phyloP scores from a whole-genome alignment of 2,797 vertebrate genomes.

The Peromyscus melanophrys region DNA sequence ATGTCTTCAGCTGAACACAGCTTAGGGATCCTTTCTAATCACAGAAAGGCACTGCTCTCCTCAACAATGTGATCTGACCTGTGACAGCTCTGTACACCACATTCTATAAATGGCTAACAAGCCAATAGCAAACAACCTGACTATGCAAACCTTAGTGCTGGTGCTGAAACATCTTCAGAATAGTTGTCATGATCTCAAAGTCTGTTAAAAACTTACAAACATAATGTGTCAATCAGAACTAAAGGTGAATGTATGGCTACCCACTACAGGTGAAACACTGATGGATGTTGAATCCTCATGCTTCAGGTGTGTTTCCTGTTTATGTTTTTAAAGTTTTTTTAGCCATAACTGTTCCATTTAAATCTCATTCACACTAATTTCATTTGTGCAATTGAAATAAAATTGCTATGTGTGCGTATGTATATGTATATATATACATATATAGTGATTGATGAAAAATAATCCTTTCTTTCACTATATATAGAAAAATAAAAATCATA shows the following conservation, averaged over 20 bases:
- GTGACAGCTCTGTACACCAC: slow-evolving; percentile 88
- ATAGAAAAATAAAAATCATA: neutral
- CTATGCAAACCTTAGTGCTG: slow-evolving; percentile 92
- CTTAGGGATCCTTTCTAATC: slow-evolving; percentile 88
- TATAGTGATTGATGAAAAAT: neutral
- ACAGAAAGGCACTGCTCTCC: slow-evolving; percentile 87
- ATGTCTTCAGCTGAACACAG: slow-evolving; percentile 88
- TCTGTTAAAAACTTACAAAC: slow-evolving; percentile 85
- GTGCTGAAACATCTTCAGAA: slow-evolving; percentile 90
- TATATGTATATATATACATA: no score
- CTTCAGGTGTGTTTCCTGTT: slow-evolving; percentile 90
- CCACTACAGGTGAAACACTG: slow-evolving; percentile 89
- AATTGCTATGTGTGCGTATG: slow-evolving; percentile 92
- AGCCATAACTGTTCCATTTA: slow-evolving; percentile 92
- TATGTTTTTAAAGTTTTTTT: slow-evolving; percentile 92
- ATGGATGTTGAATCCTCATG: slow-evolving; percentile 90
- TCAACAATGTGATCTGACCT: slow-evolving; percentile 89
- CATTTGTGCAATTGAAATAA: slow-evolving; percentile 98
- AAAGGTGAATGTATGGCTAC: no score
- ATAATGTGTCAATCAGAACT: slow-evolving; percentile 88
- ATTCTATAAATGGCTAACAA: slow-evolving; percentile 87
- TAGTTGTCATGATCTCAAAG: slow-evolving; percentile 88
- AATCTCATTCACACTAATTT: slow-evolving; percentile 97
- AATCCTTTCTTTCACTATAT: neutral
- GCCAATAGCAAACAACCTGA: slow-evolving; percentile 91